Conservation (phyloP, 2,888 invertebrate species). For the Dasysyrphus albostriatus region DNA sequence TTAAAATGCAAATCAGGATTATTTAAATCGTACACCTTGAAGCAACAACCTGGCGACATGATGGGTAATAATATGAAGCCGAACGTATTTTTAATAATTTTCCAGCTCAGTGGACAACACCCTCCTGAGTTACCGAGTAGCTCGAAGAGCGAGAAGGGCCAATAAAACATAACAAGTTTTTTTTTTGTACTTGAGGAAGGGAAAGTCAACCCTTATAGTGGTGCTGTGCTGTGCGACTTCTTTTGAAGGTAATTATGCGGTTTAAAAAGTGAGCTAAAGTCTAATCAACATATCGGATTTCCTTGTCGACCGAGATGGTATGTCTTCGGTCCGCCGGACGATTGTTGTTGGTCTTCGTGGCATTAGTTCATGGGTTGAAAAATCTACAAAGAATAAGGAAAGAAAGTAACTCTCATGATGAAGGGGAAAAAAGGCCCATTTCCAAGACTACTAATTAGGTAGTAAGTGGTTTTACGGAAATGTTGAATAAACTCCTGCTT, state of each 20-base stretch:
- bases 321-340: not conserved
- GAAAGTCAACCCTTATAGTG: slow-evolving; percentile 32
- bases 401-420: not conserved
- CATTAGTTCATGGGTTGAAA: slow-evolving; percentile 7
- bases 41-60: slow-evolving; percentile 58
- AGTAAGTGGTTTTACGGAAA: slow-evolving; percentile 10
- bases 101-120: slow-evolving; percentile 69
- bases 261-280: slow-evolving; percentile 57
- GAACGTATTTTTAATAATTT: slow-evolving; percentile 69
- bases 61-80: slow-evolving; percentile 54
- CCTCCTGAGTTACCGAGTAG: not conserved
- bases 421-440: slow-evolving; percentile 1
- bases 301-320: slow-evolving; percentile 1
- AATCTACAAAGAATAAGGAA: not conserved
- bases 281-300: slow-evolving; percentile 71
- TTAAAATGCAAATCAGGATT: slow-evolving; percentile 71
- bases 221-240: slow-evolving; percentile 13
- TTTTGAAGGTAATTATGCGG: slow-evolving; percentile 59
- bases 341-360: not conserved
- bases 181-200: not conserved
- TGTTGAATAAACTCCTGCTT: not conserved
- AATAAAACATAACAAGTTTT: slow-evolving; percentile 9
- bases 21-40: slow-evolving; percentile 15
- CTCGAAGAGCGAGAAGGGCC: not conserved
- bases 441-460: not conserved